Evolutionary conservation across 2,113 vertebrate species (phyloP).

Genomic region (Aramus guarauna): DNA sequence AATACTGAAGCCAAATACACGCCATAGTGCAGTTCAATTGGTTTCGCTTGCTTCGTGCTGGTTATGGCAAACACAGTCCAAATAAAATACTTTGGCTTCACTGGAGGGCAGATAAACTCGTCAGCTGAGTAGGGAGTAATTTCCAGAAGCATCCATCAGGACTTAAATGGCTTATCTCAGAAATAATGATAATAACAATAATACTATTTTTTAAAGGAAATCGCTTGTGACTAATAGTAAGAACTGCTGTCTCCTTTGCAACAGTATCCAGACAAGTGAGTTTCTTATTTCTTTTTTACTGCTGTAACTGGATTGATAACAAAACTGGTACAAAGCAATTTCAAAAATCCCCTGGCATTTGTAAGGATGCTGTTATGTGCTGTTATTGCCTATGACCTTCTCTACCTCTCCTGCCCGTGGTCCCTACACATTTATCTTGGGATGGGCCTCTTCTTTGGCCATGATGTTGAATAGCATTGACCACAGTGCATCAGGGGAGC

Average conservation of each 20-base stretch:
- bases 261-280: not conserved
- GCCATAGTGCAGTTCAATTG: not conserved
- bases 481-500: rapidly evolving
- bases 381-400: not conserved
- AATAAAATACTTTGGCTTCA: not conserved
- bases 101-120: constrained; percentile 2
- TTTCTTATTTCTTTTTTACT: not conserved
- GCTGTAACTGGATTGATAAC: not conserved
- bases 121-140: not conserved
- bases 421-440: not conserved
- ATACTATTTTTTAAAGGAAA: not conserved
- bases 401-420: rapidly evolving
- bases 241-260: not conserved
- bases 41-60: not conserved
- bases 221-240: not conserved
- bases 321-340: not conserved
- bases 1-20: not conserved
- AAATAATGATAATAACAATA: not conserved
- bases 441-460: not conserved
- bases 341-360: not conserved
- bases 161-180: not conserved
- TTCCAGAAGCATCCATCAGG: constrained; percentile 13
- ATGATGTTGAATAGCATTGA: not conserved
- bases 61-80: not conserved
- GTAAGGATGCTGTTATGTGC: not conserved